A percentile compares a stretch with the other conserved stretches of the same genome.
These are phyloP conservation scores for Myodes glareolus DNA, from an alignment of 2,113 vertebrate species.

Conservation along the genomic window DNA sequence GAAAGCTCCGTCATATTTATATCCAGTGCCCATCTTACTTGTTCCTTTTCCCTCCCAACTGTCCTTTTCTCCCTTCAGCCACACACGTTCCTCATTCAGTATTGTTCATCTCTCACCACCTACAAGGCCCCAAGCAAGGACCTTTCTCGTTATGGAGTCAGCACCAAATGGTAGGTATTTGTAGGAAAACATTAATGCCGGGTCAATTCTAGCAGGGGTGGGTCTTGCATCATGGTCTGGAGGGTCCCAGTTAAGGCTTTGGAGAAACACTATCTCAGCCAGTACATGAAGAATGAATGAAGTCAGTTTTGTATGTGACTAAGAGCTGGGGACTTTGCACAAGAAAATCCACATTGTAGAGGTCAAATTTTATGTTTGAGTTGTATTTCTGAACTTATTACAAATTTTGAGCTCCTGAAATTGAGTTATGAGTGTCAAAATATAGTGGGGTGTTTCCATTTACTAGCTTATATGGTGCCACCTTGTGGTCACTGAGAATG, in stretches of 20 bases:
- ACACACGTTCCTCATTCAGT: too few relatives aligned
- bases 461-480: slow-evolving; percentile 55
- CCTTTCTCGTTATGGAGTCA: neutral
- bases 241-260: neutral
- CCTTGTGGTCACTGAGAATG: slow-evolving; percentile 58
- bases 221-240: neutral
- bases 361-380: neutral
- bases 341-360: neutral
- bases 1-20: neutral
- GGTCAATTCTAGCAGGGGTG: neutral
- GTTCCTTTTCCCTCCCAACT: neutral
- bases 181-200: neutral
- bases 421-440: slow-evolving; percentile 20
- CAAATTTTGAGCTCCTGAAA: neutral
- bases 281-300: neutral
- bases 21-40: neutral
- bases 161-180: neutral
- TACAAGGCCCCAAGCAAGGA: neutral
- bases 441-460: slow-evolving; percentile 12
- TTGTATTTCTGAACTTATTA: slow-evolving; percentile 35
- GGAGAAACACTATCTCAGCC: neutral
- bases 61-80: neutral
- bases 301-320: neutral
- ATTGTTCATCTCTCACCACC: neutral
- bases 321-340: neutral